Conservation (phyloP, 2,797 vertebrate genomes). For the Cetoscarus ocellatus region DNA sequence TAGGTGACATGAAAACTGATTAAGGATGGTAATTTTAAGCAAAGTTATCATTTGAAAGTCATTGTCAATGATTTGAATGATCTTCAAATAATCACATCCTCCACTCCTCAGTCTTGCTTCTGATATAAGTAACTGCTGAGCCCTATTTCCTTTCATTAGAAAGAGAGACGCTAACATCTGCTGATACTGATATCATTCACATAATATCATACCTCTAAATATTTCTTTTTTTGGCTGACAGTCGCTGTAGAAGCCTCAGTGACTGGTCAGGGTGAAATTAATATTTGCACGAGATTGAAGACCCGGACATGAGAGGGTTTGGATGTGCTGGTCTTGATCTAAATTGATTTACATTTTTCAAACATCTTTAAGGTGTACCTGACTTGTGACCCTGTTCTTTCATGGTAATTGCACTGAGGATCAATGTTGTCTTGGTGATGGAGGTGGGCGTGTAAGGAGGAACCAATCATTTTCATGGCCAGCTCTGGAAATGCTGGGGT, state of each 20-base stretch:
- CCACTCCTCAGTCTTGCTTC: too few relatives aligned
- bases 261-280: slow-evolving; percentile 14
- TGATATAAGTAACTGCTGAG: too few relatives aligned
- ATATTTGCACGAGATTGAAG: background rate
- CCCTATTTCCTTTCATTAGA: too few relatives aligned
- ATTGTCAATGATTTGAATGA: too few relatives aligned
- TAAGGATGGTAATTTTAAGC: too few relatives aligned
- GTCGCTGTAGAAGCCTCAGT: slow-evolving; percentile 3
- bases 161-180: too few relatives aligned
- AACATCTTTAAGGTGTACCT: slow-evolving; percentile 55
- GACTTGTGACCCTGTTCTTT: slow-evolving; percentile 54
- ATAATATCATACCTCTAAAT: too few relatives aligned
- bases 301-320: background rate
- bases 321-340: slow-evolving; percentile 12
- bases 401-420: slow-evolving; percentile 74
- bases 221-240: slow-evolving; percentile 5
- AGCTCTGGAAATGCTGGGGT: slow-evolving; percentile 34
- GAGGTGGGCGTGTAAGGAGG: slow-evolving; percentile 63
- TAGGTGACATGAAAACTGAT: too few relatives aligned
- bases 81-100: too few relatives aligned
- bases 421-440: slow-evolving; percentile 80
- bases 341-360: slow-evolving; percentile 68
- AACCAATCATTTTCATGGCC: slow-evolving; percentile 64
- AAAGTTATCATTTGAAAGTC: too few relatives aligned
- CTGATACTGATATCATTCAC: too few relatives aligned